Evolutionary conservation across 2,113 vertebrate species (phyloP).

Genomic region (Trichechus manatus): DNA sequence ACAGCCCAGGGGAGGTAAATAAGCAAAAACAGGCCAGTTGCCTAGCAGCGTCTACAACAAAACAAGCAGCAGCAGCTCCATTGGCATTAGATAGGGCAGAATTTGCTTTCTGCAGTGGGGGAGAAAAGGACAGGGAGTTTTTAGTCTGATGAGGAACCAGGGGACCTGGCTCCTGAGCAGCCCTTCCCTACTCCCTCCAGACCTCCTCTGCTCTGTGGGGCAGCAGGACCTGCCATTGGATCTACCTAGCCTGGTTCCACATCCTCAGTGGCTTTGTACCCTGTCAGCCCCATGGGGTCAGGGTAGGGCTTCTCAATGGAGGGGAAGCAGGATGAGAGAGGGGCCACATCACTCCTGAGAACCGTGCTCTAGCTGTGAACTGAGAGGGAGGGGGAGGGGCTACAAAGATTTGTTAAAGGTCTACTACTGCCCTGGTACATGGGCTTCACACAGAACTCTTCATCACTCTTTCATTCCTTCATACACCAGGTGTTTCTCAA

Average conservation of each 20-base stretch:
- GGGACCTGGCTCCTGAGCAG: background rate
- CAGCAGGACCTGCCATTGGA: background rate
- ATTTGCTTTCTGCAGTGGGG: conserved; percentile 73
- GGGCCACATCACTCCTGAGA: background rate
- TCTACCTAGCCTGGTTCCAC: background rate
- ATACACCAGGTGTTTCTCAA: background rate
- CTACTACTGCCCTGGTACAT: background rate
- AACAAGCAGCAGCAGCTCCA: conserved; percentile 87
- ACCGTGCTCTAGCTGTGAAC: background rate
- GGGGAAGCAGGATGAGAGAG: background rate
- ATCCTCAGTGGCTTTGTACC: background rate
- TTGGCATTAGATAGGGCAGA: conserved; percentile 86
- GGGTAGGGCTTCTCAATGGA: background rate
- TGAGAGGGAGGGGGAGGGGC: background rate
- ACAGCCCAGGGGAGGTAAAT: conserved; percentile 91
- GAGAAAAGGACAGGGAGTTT: background rate
- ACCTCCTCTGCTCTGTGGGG: background rate
- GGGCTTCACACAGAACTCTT: background rate
- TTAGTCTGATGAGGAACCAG: conserved; percentile 47
- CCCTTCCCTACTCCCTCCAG: background rate
- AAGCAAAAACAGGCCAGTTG: conserved; percentile 91
- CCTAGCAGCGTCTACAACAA: conserved; percentile 90
- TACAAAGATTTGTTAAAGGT: background rate
- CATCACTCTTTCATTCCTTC: background rate
- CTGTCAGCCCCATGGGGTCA: background rate